Base-by-base conservation (phyloP, 30 jellyfish, hydroid and myxozoan species). In the Aurelia aurita region DNA sequence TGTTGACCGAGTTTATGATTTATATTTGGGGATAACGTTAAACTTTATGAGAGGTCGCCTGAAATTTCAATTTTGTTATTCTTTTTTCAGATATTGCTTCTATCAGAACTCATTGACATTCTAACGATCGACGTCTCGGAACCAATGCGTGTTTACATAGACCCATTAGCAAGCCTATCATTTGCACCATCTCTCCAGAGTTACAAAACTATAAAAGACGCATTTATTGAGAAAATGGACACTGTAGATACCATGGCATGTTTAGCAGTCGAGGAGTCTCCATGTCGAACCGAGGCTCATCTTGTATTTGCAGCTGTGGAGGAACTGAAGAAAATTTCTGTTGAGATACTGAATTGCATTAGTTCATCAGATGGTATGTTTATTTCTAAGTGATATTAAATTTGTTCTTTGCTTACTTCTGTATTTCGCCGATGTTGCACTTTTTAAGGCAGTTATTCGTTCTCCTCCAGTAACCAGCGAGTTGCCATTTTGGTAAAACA, bases 231-330 rank as follows among this genome's bases (percentile, higher is more conserved):
- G 9, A 81, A 81, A 45, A 81, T 81, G 74, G 91, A 81, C 69
- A 44, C 79, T 0, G 91, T 81, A 1, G 82, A 81, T 20, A 81
- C 91, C 2, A 81, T 81, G 91, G 74, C 91, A 25, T 81, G 91
- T 29, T 39, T 81, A 16, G 91, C 91, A 8, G 91, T 81, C 28
- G 82, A 54, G 25, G 91, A 81, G 35, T 81, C 91, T 15, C 68
- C 82, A 28, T 43, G 58, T 55, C 26, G 62, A 12, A 27, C 91
- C 35, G 69, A 68, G 43, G 80, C 91, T 16, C 91, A 81, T 57
- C 85, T 64, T 1, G 91, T 43, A 4, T 81, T 81, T 55, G 67
- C 53, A 15, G 84, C 91, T 16, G 85, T 71, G 43, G 91, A 81
- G 58, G 85, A 81, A 20, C 67, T 81, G 34, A 67, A 51, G 66